A percentile compares a stretch with the other conserved stretches of the same genome.
These are phyloP conservation scores for Nudaria mundana DNA, from an alignment of 2,888 invertebrate genomes.

Conservation along the genomic window DNA sequence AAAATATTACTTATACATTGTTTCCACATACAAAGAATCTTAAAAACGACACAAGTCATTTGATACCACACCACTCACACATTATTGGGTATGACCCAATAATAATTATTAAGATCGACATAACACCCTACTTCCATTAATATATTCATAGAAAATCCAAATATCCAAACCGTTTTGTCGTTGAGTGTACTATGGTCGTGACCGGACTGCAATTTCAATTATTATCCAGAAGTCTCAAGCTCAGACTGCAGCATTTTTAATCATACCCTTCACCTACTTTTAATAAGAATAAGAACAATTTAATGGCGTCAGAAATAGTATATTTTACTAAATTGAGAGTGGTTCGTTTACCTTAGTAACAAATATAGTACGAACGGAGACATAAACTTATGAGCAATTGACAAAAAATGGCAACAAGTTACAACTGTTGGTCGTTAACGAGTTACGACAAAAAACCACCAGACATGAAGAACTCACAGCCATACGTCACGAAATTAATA, in stretches of 20 bases:
- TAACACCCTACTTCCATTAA: no score
- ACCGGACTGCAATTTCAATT: conserved; percentile 78
- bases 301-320: conserved; percentile 34
- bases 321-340: conserved; percentile 15
- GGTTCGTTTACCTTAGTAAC: conserved; percentile 4
- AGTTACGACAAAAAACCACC: conserved; percentile 22
- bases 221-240: conserved; percentile 74
- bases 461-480: conserved; percentile 9
- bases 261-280: conserved; percentile 62
- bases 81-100: no score
- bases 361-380: conserved; percentile 1
- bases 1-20: no score
- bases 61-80: no score
- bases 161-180: conserved; percentile 27
- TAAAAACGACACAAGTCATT: no score
- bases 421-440: conserved; percentile 24
- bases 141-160: no score
- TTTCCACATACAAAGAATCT: no score
- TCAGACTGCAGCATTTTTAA: conserved; percentile 65
- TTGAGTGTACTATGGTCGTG: conserved; percentile 65
- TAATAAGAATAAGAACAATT: conserved; percentile 52
- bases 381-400: conserved; percentile 5
- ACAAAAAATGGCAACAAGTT: conserved; percentile 23
- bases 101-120: no score
- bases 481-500: conserved; percentile 45